phyloP scores from a whole-genome alignment of 2,113 vertebrate genomes.

The Trichechus manatus region DNA sequence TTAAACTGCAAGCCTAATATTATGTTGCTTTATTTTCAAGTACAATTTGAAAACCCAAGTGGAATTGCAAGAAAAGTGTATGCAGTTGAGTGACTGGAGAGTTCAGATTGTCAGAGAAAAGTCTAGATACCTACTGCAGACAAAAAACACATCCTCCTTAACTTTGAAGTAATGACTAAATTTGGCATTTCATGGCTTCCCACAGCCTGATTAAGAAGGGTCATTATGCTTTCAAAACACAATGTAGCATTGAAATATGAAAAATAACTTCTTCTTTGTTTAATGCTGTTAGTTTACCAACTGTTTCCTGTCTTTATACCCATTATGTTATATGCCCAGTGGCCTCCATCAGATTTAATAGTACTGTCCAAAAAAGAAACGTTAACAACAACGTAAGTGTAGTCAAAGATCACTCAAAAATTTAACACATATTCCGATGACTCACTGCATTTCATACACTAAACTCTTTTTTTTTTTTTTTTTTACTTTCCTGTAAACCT shows the following conservation, averaged over 20 bases:
- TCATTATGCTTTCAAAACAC: conserved; percentile 65
- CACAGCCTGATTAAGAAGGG: conserved; percentile 41
- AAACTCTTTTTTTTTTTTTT: neutral
- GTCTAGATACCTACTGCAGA: neutral
- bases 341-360: conserved; percentile 13
- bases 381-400: neutral
- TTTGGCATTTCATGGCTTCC: conserved; percentile 56
- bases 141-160: neutral
- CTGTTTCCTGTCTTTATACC: conserved; percentile 54
- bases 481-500: neutral
- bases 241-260: conserved; percentile 59
- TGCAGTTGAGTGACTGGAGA: neutral
- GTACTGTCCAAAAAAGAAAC: neutral
- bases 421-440: neutral
- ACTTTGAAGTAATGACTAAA: conserved; percentile 26
- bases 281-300: conserved; percentile 54
- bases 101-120: neutral
- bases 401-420: neutral
- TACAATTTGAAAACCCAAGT: neutral
- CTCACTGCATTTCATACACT: neutral
- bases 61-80: neutral
- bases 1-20: neutral
- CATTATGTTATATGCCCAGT: neutral
- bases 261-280: conserved; percentile 15
- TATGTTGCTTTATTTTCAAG: neutral